phyloP scores from a whole-genome alignment of 2,113 vertebrate genomes.

The Callochromis pleurospilus region DNA sequence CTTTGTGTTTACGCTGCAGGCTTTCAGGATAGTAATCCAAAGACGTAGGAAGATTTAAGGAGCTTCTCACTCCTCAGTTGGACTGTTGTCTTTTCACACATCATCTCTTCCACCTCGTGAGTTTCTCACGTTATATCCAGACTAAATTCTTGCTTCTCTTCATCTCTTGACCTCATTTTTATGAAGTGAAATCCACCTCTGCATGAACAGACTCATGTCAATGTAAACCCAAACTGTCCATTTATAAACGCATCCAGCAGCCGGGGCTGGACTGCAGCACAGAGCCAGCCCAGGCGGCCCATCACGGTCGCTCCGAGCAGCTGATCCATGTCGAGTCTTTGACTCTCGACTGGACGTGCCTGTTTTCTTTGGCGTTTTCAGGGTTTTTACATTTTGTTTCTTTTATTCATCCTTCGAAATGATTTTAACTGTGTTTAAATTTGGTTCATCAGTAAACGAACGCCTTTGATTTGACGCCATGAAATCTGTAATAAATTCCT shows the following conservation, averaged over 20 bases:
- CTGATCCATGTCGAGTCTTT: background rate
- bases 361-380: background rate
- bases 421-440: background rate
- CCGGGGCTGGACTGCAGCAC: background rate
- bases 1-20: background rate
- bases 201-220: background rate
- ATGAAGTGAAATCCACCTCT: background rate
- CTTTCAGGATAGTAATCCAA: background rate
- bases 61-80: accelerated
- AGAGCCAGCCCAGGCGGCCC: background rate
- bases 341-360: background rate
- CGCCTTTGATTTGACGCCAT: background rate
- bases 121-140: background rate
- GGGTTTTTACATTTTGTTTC: background rate
- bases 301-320: accelerated
- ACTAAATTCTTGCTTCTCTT: background rate
- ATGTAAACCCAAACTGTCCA: background rate
- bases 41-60: background rate
- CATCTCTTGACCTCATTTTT: background rate
- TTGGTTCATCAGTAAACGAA: background rate
- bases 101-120: background rate
- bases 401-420: background rate
- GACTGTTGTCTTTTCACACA: background rate
- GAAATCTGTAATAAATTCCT: background rate
- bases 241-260: background rate